Evolutionary conservation across 2,797 vertebrate species (phyloP), one percentile per base, ranked within the genome.

Genomic region (Pangasius larnaudii): DNA sequence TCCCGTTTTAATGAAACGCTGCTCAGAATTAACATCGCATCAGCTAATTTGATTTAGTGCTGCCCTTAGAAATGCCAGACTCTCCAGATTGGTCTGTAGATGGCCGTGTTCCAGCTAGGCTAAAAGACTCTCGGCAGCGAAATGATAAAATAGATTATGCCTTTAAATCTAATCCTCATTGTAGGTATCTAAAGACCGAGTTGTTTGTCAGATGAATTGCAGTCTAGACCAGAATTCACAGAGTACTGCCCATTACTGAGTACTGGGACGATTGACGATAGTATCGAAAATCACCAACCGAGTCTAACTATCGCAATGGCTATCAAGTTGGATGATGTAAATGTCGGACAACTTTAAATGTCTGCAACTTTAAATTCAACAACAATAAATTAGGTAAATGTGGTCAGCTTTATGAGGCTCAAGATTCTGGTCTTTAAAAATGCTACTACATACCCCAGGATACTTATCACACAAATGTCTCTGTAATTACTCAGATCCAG

Each of bases 21-120:
- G 92, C 92, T 95, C 94, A 93, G 95, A 96, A 96, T 96, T 95
- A 95, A 95, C 94, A 94, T 95, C 91, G 89, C 92, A 92, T 93
- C 87, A 88, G 88, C 92, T 95, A 95, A 96, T 95, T 95, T 91
- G 93, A 96, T 96, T 95, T 93, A 88, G 85, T 86, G 89, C 91
- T 94, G 93, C 92, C 91, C 8, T 91, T 59, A 74, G 94, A 95
- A 95, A 92, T 92, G 88, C 92, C 93, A 95, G 94, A 94, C 91
- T 91, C 89, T 91, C 93, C 92, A 93, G 88, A 92, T 93, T 95
- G 93, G 91, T 88, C 90, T 91, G 14, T 89, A 92, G 92, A 93
- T 92, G 90, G 89, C 59, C 46, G 1, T 24, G 63, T 30, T 84
- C 82, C 82, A 36, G 63, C 63, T 24, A 3, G 10, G 42, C 22